Evolutionary conservation across 2,888 invertebrate species (phyloP).

Genomic region (Chironomus riparius): DNA sequence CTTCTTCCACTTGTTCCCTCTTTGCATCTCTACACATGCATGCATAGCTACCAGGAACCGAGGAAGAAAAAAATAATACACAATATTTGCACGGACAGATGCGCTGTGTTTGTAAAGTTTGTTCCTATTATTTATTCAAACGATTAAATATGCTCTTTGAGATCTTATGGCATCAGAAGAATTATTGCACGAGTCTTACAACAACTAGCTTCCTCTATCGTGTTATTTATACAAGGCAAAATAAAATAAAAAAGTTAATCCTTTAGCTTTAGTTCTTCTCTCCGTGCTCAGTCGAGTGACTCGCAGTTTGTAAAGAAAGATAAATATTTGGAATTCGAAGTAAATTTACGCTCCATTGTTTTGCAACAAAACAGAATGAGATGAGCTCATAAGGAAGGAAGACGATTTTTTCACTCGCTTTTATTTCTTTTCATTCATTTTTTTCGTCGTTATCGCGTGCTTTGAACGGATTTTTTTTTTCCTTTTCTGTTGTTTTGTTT

Average conservation of each 20-base stretch:
- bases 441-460: conserved; percentile 5
- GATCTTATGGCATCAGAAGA: background rate
- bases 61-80: background rate
- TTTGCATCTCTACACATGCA: no score
- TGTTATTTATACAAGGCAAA: background rate
- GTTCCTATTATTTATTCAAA: conserved; percentile 20
- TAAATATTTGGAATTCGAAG: conserved; percentile 20
- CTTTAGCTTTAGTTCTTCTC: background rate
- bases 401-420: background rate
- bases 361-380: background rate
- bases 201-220: background rate
- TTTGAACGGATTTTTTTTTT: background rate
- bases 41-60: no score
- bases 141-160: conserved; percentile 26
- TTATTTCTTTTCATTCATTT: background rate
- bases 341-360: conserved; percentile 22
- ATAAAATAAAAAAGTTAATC: conserved; percentile 13
- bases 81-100: background rate
- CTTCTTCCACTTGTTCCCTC: background rate
- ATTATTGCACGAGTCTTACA: conserved; percentile 8
- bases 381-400: background rate
- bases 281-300: background rate
- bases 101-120: background rate
- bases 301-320: background rate
- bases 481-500: background rate